These are phyloP conservation scores for Acyrthosiphon pisum DNA, from an alignment of 1,140 invertebrate genomes.

Conservation along the genomic window DNA sequence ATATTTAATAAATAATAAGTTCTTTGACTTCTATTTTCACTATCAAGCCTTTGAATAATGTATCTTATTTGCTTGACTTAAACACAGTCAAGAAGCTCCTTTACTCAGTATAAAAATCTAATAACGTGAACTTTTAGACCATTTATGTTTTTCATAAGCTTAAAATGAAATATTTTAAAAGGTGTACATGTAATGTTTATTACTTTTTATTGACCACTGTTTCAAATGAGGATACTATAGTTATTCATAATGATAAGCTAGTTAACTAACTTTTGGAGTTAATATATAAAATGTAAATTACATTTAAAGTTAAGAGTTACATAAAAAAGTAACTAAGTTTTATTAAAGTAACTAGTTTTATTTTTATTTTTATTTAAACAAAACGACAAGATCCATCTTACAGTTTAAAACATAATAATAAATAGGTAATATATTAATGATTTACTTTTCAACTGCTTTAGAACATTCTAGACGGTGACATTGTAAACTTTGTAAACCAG, in stretches of 20 bases:
- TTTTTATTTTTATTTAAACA: too few relatives aligned
- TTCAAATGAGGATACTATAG: neutral
- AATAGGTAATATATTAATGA: too few relatives aligned
- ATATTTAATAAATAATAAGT: conserved; percentile 6
- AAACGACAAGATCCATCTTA: too few relatives aligned
- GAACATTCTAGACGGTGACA: too few relatives aligned
- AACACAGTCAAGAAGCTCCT: neutral
- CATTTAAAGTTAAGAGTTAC: neutral
- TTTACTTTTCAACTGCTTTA: too few relatives aligned
- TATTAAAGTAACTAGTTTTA: too few relatives aligned
- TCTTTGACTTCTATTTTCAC: neutral
- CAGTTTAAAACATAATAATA: too few relatives aligned
- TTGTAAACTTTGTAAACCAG: too few relatives aligned
- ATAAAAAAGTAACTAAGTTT: too few relatives aligned
- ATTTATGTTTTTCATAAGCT: neutral
- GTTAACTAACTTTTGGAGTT: neutral
- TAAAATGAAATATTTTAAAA: neutral
- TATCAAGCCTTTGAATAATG: conserved; percentile 7
- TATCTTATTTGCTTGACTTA: neutral
- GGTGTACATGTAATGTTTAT: neutral
- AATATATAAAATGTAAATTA: neutral
- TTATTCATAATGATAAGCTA: neutral
- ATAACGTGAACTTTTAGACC: neutral
- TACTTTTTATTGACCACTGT: neutral
- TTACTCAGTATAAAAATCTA: neutral